Evolutionary conservation across 1,140 invertebrate species (phyloP), one percentile per base, ranked within the genome.

Genomic region (Eubasilissa regina): DNA sequence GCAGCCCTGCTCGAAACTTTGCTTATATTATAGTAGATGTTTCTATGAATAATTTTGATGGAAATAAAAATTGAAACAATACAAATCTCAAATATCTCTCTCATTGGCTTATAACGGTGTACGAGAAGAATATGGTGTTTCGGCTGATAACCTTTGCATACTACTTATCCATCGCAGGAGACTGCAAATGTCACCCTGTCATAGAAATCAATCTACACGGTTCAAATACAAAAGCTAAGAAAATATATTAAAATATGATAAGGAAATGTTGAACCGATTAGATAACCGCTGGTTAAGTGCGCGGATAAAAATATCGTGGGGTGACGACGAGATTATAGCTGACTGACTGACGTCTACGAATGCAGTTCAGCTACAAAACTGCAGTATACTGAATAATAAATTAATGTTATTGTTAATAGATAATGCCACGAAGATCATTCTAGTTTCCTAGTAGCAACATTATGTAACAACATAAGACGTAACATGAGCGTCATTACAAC

Each of bases 231-330:
- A 25, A 43, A 25, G 60, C 60, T 25, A 64, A 43, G 19, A 35
- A n/a, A 64, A n/a, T 35, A 64, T 35, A 35, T 25, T 25, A n/a
- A 25, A 64, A 64, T 12, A 1, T 7, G 60, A 64, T 25, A 64
- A 64, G 25, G 10, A 64, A 64, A 64, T 35, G 60, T 17, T 64
- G 12, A 64, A 64, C 60, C 35, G 60, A 64, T 44, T 43, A 35
- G 60, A 64, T 58, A 58, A 58, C 55, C 9, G 21, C 13, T 15
- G 55, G 55, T 58, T 58, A 58, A 58, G 55, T 58, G 55, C 9
- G 17, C 11, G 55, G 55, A 58, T 58, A 21, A 58, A 58, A 19
- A 53, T 35, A 35, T 6, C 25, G 25, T 6, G 25, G 25, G 25
- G 25, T 35, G 25, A 35, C 25, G 25, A 6, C 25, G 25, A 35